Percentiles rank a stretch among this genome's conserved stretches.
phyloP scores from a whole-genome alignment of 1,140 invertebrate genomes.

The Thaumatotibia leucotreta region DNA sequence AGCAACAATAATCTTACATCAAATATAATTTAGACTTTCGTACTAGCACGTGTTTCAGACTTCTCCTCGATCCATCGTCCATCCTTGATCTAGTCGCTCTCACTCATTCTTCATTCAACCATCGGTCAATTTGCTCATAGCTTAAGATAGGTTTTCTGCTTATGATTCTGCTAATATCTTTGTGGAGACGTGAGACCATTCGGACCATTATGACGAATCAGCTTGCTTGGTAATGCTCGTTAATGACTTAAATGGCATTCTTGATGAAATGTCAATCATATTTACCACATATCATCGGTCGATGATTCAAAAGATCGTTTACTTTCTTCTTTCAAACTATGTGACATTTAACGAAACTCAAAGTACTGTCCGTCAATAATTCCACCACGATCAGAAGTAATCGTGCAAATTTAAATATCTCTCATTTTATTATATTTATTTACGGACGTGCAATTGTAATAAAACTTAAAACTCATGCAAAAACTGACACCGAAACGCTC shows the following conservation, averaged over 20 bases:
- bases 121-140: too few species aligned
- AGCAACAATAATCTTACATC: too few species aligned
- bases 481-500: constrained; percentile 13
- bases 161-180: too few species aligned
- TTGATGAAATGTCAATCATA: background rate
- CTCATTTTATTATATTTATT: constrained; percentile 13
- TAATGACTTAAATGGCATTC: background rate
- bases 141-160: too few species aligned
- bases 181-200: too few species aligned
- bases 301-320: background rate
- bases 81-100: too few species aligned
- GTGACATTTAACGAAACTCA: background rate
- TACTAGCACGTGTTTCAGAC: too few species aligned
- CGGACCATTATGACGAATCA: too few species aligned
- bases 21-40: too few species aligned
- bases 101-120: too few species aligned
- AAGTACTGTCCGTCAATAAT: background rate
- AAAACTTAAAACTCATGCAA: constrained; percentile 13
- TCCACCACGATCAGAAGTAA: background rate
- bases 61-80: too few species aligned
- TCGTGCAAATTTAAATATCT: constrained; percentile 3
- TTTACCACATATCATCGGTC: background rate
- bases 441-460: constrained; percentile 9
- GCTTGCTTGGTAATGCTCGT: background rate
- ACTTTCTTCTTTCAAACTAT: background rate